Evolutionary conservation across 2,888 invertebrate species (phyloP).

Genomic region (Neoascia interrupta): DNA sequence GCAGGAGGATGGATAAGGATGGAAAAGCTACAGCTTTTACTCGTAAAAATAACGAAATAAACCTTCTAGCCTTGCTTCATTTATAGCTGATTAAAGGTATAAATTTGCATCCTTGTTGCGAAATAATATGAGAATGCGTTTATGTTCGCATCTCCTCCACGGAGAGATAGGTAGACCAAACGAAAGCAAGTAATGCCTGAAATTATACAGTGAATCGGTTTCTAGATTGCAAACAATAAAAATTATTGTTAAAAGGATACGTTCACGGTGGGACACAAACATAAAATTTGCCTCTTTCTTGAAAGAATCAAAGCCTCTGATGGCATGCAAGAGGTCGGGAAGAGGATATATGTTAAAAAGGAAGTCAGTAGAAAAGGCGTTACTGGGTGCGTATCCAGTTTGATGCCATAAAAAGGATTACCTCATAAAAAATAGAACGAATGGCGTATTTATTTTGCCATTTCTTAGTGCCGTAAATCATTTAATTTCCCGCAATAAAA

Average conservation of each 20-base stretch:
- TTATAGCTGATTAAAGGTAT: constrained; percentile 40
- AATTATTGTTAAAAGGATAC: constrained; percentile 15
- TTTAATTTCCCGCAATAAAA: constrained; percentile 51
- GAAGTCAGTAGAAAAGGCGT: neutral
- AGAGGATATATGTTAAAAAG: neutral
- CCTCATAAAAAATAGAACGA: constrained; percentile 19
- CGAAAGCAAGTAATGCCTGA: constrained; percentile 20
- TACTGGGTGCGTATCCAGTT: constrained; percentile 10
- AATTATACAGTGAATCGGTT: constrained; percentile 7
- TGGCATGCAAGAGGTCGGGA: neutral
- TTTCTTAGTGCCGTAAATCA: constrained; percentile 26
- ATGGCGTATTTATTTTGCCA: constrained; percentile 35
- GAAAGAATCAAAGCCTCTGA: constrained; percentile 16
- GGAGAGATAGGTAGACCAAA: neutral
- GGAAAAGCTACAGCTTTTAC: no score
- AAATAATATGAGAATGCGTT: constrained; percentile 9
- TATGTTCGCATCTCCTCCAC: neutral
- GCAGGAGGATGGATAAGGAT: no score
- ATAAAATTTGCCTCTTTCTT: constrained; percentile 4
- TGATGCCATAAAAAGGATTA: constrained; percentile 19
- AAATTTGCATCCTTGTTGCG: constrained; percentile 45
- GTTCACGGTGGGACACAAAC: neutral
- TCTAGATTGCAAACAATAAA: constrained; percentile 18
- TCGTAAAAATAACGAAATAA: constrained; percentile 18
- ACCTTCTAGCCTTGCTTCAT: neutral